These are phyloP conservation scores for Galago senegalensis DNA, from an alignment of 2,797 vertebrate genomes.

Conservation along the genomic window DNA sequence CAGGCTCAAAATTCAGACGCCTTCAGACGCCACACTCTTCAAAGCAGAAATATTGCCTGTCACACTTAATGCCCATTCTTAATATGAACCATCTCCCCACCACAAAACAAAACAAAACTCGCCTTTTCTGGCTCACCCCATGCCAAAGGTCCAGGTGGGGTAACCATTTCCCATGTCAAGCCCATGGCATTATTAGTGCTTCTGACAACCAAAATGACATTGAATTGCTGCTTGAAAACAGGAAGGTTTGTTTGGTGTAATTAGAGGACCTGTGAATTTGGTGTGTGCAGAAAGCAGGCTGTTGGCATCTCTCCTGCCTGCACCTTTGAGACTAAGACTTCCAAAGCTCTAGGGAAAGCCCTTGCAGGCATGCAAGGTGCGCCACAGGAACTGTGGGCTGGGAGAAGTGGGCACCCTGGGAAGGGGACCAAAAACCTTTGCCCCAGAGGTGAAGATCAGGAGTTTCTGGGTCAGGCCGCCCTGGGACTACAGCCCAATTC, in stretches of 20 bases:
- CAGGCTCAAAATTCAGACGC: slow-evolving; percentile 77
- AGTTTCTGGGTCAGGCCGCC: background rate
- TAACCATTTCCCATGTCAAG: background rate
- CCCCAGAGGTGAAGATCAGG: background rate
- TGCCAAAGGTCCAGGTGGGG: background rate
- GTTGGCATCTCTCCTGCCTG: background rate
- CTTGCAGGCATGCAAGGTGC: background rate
- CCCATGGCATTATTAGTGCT: background rate
- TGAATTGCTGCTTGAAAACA: slow-evolving; percentile 44
- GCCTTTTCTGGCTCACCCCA: background rate
- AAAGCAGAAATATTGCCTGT: slow-evolving; percentile 66
- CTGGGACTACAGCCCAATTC: background rate
- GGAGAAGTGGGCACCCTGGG: background rate
- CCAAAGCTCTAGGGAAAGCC: background rate
- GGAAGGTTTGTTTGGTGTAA: slow-evolving; percentile 64
- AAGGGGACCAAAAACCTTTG: background rate
- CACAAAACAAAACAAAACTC: background rate
- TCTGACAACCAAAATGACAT: slow-evolving; percentile 68
- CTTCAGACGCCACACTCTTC: slow-evolving; percentile 56
- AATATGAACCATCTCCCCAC: background rate
- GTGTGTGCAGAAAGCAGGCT: slow-evolving; percentile 37
- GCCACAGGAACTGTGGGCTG: accelerated
- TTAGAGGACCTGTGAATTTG: slow-evolving; percentile 65
- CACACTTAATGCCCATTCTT: background rate
- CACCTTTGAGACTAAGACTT: background rate